phyloP scores from a whole-genome alignment of 2,113 vertebrate genomes.

The Anarrhichthys ocellatus region DNA sequence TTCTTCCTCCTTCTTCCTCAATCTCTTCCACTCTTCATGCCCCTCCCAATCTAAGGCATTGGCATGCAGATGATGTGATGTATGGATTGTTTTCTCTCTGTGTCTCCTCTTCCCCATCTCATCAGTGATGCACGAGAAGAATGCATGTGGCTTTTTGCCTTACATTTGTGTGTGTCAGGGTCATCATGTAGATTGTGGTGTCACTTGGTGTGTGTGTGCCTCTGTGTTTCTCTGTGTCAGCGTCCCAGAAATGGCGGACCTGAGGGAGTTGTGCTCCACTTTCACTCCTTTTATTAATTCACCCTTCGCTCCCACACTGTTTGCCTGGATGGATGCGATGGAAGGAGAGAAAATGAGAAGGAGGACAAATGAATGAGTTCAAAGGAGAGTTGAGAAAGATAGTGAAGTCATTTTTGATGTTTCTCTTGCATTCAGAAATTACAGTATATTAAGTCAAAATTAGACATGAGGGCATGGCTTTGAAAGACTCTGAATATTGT shows the following conservation, averaged over 20 bases:
- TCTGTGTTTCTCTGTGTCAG: slow-evolving; percentile 65
- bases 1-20: slow-evolving; percentile 4
- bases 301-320: slow-evolving; percentile 71
- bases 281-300: slow-evolving; percentile 83
- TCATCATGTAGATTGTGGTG: slow-evolving; percentile 53
- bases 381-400: slow-evolving; percentile 36
- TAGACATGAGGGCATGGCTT: slow-evolving; percentile 1
- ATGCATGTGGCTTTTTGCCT: slow-evolving; percentile 28
- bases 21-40: neutral
- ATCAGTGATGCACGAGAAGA: slow-evolving; percentile 31
- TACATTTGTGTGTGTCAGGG: slow-evolving; percentile 28
- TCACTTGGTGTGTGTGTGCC: slow-evolving; percentile 15
- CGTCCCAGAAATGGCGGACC: slow-evolving; percentile 83
- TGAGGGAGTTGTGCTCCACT: slow-evolving; percentile 84
- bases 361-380: slow-evolving; percentile 36
- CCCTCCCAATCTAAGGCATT: slow-evolving; percentile 1
- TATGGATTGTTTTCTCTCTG: slow-evolving; percentile 27
- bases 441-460: too few relatives aligned
- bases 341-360: slow-evolving; percentile 30
- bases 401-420: slow-evolving; percentile 23
- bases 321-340: slow-evolving; percentile 56
- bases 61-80: slow-evolving; percentile 40
- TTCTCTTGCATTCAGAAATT: neutral
- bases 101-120: slow-evolving; percentile 22
- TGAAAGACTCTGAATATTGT: neutral